These are phyloP conservation scores for Archips xylosteana DNA, from an alignment of 2,888 invertebrate genomes.

Conservation along the genomic window DNA sequence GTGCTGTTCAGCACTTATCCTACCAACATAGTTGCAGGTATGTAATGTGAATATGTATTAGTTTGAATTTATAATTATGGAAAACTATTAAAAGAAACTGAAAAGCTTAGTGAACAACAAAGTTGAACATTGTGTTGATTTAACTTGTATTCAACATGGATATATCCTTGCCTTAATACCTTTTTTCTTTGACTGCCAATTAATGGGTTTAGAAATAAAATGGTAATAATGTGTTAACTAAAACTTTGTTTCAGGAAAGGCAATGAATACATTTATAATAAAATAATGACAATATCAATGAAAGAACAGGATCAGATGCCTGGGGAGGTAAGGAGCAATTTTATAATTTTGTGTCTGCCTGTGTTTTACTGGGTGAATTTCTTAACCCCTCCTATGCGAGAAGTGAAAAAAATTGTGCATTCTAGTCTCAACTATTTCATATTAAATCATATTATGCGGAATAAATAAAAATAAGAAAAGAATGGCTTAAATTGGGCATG, in stretches of 20 bases:
- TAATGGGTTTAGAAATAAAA: too few relatives aligned
- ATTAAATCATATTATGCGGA: too few relatives aligned
- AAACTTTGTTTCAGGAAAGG: conserved; percentile 61
- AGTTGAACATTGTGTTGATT: background rate
- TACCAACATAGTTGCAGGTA: conserved; percentile 33
- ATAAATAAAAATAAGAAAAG: too few relatives aligned
- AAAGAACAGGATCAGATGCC: conserved; percentile 82
- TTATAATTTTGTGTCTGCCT: background rate
- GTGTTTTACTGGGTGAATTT: background rate
- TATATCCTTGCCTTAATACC: background rate
- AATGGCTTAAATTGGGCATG: too few relatives aligned
- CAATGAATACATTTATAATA: conserved; percentile 74
- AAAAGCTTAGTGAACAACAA: background rate
- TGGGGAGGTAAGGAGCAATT: conserved; percentile 72
- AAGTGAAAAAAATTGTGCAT: too few relatives aligned
- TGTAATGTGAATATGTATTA: background rate
- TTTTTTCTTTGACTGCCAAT: background rate
- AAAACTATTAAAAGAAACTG: background rate
- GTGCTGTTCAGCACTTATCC: conserved; percentile 30
- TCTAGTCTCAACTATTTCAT: too few relatives aligned
- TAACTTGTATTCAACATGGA: background rate
- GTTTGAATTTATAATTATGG: background rate
- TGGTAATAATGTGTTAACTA: background rate
- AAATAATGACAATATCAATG: conserved; percentile 84
- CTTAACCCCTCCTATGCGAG: too few relatives aligned